Evolutionary conservation across 2,113 vertebrate species (phyloP), one percentile per base, ranked within the genome.

Genomic region (Acinonyx jubatus): DNA sequence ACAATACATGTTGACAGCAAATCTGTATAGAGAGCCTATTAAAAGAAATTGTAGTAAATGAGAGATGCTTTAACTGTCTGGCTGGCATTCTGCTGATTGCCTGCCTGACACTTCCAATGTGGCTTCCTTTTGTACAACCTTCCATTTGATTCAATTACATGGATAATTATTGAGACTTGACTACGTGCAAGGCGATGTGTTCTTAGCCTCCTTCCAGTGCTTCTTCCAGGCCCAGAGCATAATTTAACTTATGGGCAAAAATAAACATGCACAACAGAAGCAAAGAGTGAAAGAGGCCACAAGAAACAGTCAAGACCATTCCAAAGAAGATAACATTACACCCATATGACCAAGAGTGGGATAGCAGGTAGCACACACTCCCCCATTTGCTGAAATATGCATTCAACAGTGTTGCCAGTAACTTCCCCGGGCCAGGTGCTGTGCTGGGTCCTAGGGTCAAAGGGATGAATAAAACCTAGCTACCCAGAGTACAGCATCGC

Each of bases 41-140:
- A 96, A 95, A 93, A 98, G 87, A 98, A 97, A 98, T 93, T 96
- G 84, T 86, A 93, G 97, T 86, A 95, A 97, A 97, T 89, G 21
- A 3, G 78, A 98, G 89, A 80, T 96, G 95, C 90, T 95, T 92
- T 90, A 96, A 96, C 93, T 81, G 85, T 74, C 84, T 90, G 38
- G 55, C 71, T 95, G 94, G 80, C 5, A 1, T 74, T 80, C 57
- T n/a, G 92, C 78, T 97, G 97, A 96, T 85, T 94, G 97, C 97
- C 23, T n/a, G 78, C 92, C 84, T 4, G 1, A 74, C 96, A 88
- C 87, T 80, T 90, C n/a, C 73, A 86, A 38, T 3, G 81, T 25
- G 71, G 85, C 89, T 96, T 82, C 84, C 80, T 96, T 96, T 83
- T 36, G 79, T 61, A 81, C 84, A 93, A 94, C 69, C 87, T 90